Conservation (phyloP, 2,888 invertebrate species). For the Lordiphosa fenestrarum region DNA sequence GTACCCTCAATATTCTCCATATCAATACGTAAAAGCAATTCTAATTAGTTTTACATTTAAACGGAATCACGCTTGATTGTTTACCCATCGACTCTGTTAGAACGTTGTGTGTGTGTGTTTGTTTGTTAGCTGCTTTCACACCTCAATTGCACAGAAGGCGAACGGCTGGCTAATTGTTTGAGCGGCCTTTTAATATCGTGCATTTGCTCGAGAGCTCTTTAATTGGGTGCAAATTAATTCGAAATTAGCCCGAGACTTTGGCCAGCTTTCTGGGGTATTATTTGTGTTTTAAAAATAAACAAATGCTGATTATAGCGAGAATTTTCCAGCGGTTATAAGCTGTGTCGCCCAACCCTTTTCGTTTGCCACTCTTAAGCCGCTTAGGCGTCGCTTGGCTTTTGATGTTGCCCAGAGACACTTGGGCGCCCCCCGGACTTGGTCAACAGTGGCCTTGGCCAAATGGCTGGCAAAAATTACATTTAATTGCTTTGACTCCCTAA, state of each 20-base stretch:
- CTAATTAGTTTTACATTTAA: no score
- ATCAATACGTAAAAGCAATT: no score
- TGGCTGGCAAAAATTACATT: slow-evolving; percentile 34
- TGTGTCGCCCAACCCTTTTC: slow-evolving; percentile 17
- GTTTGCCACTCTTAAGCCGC: slow-evolving; percentile 15
- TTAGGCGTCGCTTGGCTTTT: slow-evolving; percentile 12
- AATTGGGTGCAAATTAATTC: slow-evolving; percentile 52
- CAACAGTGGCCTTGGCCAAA: slow-evolving; percentile 37
- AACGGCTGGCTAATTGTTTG: background rate
- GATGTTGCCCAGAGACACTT: slow-evolving; percentile 37
- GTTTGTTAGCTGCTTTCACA: no score
- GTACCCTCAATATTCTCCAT: no score
- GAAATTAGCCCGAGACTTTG: slow-evolving; percentile 32
- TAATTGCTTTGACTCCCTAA: slow-evolving; percentile 50
- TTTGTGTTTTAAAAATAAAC: slow-evolving; percentile 25
- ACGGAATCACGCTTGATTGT: no score
- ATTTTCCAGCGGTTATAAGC: slow-evolving; percentile 25
- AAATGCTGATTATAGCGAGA: slow-evolving; percentile 19
- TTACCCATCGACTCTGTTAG: no score
- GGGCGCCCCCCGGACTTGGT: slow-evolving; percentile 25
- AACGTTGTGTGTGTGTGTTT: no score
- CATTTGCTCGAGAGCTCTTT: slow-evolving; percentile 13
- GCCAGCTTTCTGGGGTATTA: slow-evolving; percentile 15
- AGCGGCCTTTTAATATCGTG: slow-evolving; percentile 2
- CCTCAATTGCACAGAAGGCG: background rate